Evolutionary conservation across 1,140 invertebrate genomes (phyloP).

Genomic region (Cydia fagiglandana): DNA sequence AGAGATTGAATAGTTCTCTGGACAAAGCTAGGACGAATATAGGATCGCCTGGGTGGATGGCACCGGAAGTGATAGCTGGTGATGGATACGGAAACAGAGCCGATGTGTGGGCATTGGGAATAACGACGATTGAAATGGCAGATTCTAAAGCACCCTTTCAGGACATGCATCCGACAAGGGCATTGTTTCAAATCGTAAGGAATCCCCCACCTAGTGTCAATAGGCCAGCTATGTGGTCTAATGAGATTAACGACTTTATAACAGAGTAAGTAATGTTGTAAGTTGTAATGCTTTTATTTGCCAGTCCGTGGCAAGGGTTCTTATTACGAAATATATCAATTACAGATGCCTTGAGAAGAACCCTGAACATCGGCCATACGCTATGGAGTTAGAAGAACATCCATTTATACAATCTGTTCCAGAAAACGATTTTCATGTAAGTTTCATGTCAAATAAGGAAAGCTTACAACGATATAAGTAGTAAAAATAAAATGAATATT

Average conservation of each 20-base stretch:
- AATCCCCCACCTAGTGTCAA: conserved; percentile 91
- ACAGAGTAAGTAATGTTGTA: conserved; percentile 83
- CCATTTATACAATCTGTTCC: conserved; percentile 88
- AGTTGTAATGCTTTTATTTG: neutral
- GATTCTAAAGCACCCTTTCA: conserved; percentile 92
- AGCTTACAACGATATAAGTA: neutral
- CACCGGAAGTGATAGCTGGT: conserved; percentile 84
- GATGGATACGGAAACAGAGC: conserved; percentile 85
- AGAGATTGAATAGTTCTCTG: conserved; percentile 87
- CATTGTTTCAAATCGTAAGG: conserved; percentile 91
- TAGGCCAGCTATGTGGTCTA: conserved; percentile 87
- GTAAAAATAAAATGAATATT: neutral
- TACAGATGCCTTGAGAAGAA: conserved; percentile 93
- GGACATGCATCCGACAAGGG: conserved; percentile 92
- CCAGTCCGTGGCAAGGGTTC: neutral
- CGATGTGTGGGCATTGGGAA: conserved; percentile 96
- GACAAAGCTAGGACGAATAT: conserved; percentile 86
- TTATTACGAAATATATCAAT: conserved; percentile 3
- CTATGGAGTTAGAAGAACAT: conserved; percentile 91
- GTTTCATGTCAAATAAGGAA: conserved; percentile 39
- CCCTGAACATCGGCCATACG: conserved; percentile 92
- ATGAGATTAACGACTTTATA: conserved; percentile 91
- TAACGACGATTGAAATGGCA: conserved; percentile 94
- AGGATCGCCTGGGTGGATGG: conserved; percentile 95
- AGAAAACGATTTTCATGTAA: conserved; percentile 88